Conservation (phyloP, 2,797 vertebrate genomes). For the Artibeus jamaicensis region DNA sequence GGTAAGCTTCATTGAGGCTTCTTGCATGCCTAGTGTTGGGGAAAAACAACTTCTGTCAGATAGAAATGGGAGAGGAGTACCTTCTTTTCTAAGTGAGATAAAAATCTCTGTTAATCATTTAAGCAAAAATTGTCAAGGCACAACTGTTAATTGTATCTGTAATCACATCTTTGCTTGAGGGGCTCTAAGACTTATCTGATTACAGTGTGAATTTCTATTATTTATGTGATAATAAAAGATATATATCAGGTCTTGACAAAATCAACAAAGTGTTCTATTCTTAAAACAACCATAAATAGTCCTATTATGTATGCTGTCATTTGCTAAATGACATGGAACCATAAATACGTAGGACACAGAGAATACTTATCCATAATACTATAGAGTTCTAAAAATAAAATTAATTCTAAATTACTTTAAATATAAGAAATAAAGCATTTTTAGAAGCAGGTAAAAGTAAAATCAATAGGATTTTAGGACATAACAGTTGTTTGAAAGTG, state of each 20-base stretch:
- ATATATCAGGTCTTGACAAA: not conserved
- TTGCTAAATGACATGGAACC: not conserved
- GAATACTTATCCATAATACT: not conserved
- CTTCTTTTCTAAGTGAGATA: not conserved
- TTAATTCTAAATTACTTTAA: not conserved
- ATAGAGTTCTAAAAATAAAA: not conserved
- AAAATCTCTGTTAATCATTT: not conserved
- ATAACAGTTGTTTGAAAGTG: not conserved
- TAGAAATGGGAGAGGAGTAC: not conserved
- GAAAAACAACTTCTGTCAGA: slow-evolving; percentile 7
- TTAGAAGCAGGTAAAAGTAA: not conserved
- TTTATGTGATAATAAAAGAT: not conserved
- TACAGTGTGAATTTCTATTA: not conserved
- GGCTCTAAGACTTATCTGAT: not conserved
- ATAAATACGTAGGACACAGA: not conserved
- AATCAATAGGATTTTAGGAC: not conserved
- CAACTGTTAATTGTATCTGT: not conserved
- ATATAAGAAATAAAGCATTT: not conserved
- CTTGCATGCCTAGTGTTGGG: slow-evolving; percentile 91
- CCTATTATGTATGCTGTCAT: not conserved
- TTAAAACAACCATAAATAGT: not conserved
- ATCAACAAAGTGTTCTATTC: not conserved
- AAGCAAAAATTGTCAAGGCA: not conserved
- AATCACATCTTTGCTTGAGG: not conserved
- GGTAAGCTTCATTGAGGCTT: slow-evolving; percentile 96